Base-by-base conservation (phyloP, 2,888 invertebrate species). In the Drosophila pegasa region DNA sequence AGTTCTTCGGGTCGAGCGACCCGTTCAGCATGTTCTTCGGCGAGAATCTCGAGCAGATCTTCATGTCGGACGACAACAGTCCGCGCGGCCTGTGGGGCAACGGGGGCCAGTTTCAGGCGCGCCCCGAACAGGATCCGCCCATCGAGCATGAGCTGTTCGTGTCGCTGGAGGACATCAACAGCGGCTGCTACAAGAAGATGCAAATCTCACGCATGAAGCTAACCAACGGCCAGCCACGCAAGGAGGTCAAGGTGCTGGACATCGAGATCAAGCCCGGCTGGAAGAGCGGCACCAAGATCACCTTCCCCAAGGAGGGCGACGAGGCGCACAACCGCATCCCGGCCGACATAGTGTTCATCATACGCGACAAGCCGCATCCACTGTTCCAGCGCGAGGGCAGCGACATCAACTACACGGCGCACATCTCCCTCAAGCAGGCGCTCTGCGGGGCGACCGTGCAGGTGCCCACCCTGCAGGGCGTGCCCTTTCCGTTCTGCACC, bases 131-230 rank as follows among this genome's bases (percentile, higher is more conserved):
- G 91, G 98, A 98, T 92, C 96, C 97, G 3, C 95, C 98, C 0
- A 96, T 98, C 51, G 97, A 98, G 89, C 97, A 98, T 92, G 98
- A 99, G 89, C 93, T 99, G 27, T 97, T 97, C 88, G 98, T 99
- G 1, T 95, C 96, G 0, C 92, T 99, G 47, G 99, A 99, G 90
- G 99, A 99, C 88, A 97, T 99, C 64, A 95, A 96, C 40, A 96
- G 95, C 59, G 99, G 99, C 10, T 98, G 98, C 90, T 96, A 97
- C 0, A 99, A 99, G 93, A 99, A 99, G 92, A 99, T 99, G 98
- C 99, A 99, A 92, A 99, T 99, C 74, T 98, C 98, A 0, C 95
- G 98, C 58, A 95, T 98, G 0, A 93, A 6, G 6, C 2, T 97
- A 47, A 95, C 95, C 73, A 94, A 96, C 0, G 97, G 98, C 12